phyloP scores from a whole-genome alignment of 2,797 vertebrate species.

The Etheostoma nigrum region DNA sequence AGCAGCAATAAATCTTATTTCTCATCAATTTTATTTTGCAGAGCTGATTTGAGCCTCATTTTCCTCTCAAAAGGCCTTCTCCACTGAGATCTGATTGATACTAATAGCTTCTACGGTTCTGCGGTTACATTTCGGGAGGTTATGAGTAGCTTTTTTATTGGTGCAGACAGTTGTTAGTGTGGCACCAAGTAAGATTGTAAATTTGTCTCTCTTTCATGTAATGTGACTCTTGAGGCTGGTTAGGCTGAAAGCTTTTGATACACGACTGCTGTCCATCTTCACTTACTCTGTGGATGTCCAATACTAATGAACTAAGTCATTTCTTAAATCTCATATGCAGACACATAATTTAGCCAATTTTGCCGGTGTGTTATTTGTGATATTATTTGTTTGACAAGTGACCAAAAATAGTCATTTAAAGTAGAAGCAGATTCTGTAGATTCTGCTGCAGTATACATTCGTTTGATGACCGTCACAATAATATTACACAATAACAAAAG shows the following conservation, averaged over 20 bases:
- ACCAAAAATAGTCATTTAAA: not conserved
- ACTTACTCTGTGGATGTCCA: slow-evolving; percentile 24
- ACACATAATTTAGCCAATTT: slow-evolving; percentile 5
- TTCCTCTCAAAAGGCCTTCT: slow-evolving; percentile 65
- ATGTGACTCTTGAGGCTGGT: slow-evolving; percentile 67
- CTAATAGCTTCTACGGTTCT: slow-evolving; percentile 71
- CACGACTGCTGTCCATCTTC: slow-evolving; percentile 38
- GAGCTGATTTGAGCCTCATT: slow-evolving; percentile 70
- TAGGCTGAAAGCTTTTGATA: slow-evolving; percentile 54
- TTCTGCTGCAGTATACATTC: too few relatives aligned
- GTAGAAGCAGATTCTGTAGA: not conserved
- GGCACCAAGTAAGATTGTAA: slow-evolving; percentile 59
- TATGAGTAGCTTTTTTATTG: slow-evolving; percentile 53
- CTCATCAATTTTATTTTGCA: slow-evolving; percentile 68
- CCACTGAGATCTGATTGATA: slow-evolving; percentile 71
- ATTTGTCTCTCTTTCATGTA: slow-evolving; percentile 60
- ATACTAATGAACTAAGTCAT: slow-evolving; percentile 40
- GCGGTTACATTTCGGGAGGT: slow-evolving; percentile 54
- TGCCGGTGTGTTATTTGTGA: not conserved
- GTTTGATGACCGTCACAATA: not conserved
- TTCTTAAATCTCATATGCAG: slow-evolving; percentile 11
- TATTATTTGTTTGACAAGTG: not conserved
- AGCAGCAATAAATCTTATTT: slow-evolving; percentile 67
- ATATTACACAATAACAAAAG: not conserved
- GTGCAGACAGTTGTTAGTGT: slow-evolving; percentile 59